Evolutionary conservation across 92 coral and sea anemone species (phyloP).

Genomic region (Micromussa lordhowensis): DNA sequence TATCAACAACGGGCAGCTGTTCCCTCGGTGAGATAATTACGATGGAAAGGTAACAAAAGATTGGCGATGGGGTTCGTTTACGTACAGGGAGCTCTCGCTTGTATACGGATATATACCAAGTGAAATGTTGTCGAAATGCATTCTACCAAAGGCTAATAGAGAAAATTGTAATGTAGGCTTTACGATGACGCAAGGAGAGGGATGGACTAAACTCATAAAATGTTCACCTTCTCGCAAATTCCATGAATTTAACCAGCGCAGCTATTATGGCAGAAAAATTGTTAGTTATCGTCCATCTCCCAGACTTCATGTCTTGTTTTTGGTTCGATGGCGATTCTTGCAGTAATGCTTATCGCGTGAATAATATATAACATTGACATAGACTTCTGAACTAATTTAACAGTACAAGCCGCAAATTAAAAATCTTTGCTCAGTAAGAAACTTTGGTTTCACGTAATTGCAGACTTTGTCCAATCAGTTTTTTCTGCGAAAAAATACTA

Average conservation of each 20-base stretch:
- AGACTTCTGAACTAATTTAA: background rate
- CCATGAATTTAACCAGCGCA: background rate
- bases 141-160: background rate
- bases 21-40: background rate
- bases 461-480: conserved; percentile 14
- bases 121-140: background rate
- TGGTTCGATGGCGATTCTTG: background rate
- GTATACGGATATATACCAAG: background rate
- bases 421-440: background rate
- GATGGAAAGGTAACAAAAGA: background rate
- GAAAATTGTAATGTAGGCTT: background rate
- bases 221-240: background rate
- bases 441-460: background rate
- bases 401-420: conserved; percentile 36
- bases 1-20: conserved; percentile 2
- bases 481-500: background rate
- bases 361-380: conserved; percentile 10
- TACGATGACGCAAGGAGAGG: background rate
- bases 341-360: background rate
- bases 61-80: background rate
- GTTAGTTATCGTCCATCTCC: background rate
- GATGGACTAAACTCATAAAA: background rate
- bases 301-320: background rate
- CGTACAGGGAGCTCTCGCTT: background rate
- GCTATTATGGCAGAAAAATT: background rate